Conservation (phyloP, 2,797 vertebrate genomes). For the Trichosurus vulpecula region DNA sequence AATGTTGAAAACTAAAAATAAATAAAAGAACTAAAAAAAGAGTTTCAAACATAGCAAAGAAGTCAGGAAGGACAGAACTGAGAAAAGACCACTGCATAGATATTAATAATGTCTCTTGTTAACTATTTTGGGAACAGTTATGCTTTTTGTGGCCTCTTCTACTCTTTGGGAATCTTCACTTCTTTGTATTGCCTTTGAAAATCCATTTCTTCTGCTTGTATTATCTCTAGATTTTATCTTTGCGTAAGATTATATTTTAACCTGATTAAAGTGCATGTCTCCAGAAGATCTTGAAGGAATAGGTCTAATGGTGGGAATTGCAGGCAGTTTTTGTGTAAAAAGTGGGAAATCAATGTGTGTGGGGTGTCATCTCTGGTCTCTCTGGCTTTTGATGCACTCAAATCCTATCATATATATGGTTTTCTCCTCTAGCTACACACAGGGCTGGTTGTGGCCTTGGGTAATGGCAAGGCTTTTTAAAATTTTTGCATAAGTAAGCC, state of each 20-base stretch:
- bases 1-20: too few species aligned
- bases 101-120: too few species aligned
- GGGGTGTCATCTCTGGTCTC: background rate
- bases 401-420: background rate
- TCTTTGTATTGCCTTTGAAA: background rate
- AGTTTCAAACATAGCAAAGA: background rate
- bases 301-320: background rate
- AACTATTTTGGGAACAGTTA: too few species aligned
- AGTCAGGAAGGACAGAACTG: background rate
- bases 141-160: background rate
- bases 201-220: too few species aligned
- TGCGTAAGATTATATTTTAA: too few species aligned
- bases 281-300: background rate
- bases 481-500: constrained; percentile 57
- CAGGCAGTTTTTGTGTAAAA: background rate
- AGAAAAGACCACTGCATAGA: too few species aligned
- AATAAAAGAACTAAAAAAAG: too few species aligned
- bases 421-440: background rate
- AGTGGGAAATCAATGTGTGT: background rate
- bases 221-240: too few species aligned
- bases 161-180: background rate
- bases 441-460: background rate
- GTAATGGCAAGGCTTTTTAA: constrained; percentile 23
- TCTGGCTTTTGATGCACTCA: background rate
- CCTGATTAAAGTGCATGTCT: too few species aligned